phyloP scores from a whole-genome alignment of 2,888 invertebrate species.

The Campopleginae sp. region DNA sequence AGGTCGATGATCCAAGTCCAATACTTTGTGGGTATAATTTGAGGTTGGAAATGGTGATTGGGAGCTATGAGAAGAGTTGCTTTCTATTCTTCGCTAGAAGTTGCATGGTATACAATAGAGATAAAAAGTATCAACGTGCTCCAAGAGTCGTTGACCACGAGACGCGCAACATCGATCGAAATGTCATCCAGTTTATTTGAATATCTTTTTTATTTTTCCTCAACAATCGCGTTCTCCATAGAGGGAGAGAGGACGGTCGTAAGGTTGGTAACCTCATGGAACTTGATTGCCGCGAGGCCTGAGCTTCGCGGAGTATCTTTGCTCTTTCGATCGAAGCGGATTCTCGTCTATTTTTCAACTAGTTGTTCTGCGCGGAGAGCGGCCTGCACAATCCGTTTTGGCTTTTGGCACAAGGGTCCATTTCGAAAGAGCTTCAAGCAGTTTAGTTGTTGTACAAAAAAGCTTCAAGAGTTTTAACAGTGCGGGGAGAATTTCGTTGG shows the following conservation, averaged over 20 bases:
- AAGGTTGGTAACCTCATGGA: constrained; percentile 66
- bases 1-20: not conserved
- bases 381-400: constrained; percentile 60
- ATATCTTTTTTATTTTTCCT: constrained; percentile 38
- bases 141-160: constrained; percentile 64
- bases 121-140: constrained; percentile 44
- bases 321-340: constrained; percentile 63
- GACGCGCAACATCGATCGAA: constrained; percentile 54
- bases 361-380: constrained; percentile 46
- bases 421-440: constrained; percentile 59
- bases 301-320: constrained; percentile 51
- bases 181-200: constrained; percentile 55
- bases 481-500: constrained; percentile 27
- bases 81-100: constrained; percentile 61
- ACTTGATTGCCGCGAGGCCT: constrained; percentile 49
- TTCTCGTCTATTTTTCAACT: constrained; percentile 64
- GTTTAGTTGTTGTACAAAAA: constrained; percentile 10
- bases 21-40: constrained; percentile 52
- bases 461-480: constrained; percentile 26
- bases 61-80: constrained; percentile 50
- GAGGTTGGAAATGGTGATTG: constrained; percentile 35
- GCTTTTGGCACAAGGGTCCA: constrained; percentile 67
- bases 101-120: constrained; percentile 5
- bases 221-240: constrained; percentile 62
- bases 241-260: not conserved